Conservation (phyloP, 2,888 invertebrate species). For the Himalopsyche kuldschensis region DNA sequence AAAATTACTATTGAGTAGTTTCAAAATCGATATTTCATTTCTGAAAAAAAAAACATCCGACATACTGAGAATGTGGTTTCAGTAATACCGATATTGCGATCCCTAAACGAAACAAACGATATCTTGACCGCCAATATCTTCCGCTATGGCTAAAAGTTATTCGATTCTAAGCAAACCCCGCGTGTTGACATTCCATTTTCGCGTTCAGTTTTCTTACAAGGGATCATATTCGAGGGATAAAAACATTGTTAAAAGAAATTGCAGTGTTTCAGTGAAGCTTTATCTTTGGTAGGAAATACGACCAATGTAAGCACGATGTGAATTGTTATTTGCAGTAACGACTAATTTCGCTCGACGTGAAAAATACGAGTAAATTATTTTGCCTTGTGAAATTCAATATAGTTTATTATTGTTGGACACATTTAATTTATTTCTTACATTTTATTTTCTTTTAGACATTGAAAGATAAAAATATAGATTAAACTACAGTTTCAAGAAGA, state of each 20-base stretch:
- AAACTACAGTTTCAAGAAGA: too few species aligned
- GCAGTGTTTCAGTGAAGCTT: conserved; percentile 16
- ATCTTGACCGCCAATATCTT: conserved; percentile 18
- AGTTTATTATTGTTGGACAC: too few species aligned
- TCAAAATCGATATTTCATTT: too few species aligned
- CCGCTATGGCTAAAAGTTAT: conserved; percentile 30
- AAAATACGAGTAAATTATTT: too few species aligned
- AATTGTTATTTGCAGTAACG: background rate
- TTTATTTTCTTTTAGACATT: too few species aligned
- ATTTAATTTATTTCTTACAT: too few species aligned
- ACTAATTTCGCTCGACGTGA: background rate
- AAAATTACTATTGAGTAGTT: too few species aligned
- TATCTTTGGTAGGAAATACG: background rate
- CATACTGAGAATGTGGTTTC: too few species aligned
- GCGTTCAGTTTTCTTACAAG: conserved; percentile 4
- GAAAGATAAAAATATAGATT: too few species aligned
- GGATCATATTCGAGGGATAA: background rate
- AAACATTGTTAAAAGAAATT: conserved; percentile 34
- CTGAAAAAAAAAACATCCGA: too few species aligned
- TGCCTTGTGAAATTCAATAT: too few species aligned
- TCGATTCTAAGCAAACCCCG: conserved; percentile 36
- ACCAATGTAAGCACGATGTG: background rate
- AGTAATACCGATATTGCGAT: too few species aligned
- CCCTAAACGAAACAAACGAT: background rate
- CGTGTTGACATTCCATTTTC: conserved; percentile 39